Evolutionary conservation across 2,797 vertebrate genomes (phyloP), one percentile per base, ranked within the genome.

Genomic region (Amblyraja radiata): DNA sequence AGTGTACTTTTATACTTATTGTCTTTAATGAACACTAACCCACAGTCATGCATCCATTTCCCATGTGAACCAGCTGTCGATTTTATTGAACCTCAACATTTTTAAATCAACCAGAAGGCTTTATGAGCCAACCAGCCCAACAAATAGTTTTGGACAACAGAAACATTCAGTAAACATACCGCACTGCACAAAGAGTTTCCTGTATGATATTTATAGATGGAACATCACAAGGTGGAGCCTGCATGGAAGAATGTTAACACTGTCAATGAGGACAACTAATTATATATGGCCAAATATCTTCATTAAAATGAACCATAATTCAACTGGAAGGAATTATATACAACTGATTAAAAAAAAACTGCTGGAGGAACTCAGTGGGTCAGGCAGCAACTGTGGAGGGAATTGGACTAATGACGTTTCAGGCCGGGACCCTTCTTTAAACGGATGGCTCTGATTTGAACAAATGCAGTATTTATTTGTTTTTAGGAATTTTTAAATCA

Each of bases 231-330:
- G 84, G 84, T 88, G 36, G 28, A 65, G 63, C n/a, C n/a, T 88
- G 65, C 13, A 88, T 2, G 61, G 61, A 36, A 88, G 11, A 88
- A 63, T 18, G 9, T 88, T 68, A 32, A 68, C 18, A 39, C 71
- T 92, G 36, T 32, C 71, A 76, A 92, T 92, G 90, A 92, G 65
- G 36, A 39, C 36, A 92, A 18, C 25, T 46, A 92, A 92, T 92
- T 54, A 73, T 92, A 46, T 91, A 88, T 11, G 21, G 21, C 21
- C 65, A 91, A 91, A 46, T 21, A 1, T 46, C 71, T 91, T 58
- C 13, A 92, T 76, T 13, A 76, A 74, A 76, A 71, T 91, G 68
- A 74, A 74, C 8, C 36, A 63, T 46, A 68, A 90, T 65, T 90
- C 63, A 76, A 76, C 10, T 92, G 36, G 36, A 91, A 91, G 39